phyloP scores from a whole-genome alignment of 1,140 invertebrate genomes.

The Bombus pyrosoma region DNA sequence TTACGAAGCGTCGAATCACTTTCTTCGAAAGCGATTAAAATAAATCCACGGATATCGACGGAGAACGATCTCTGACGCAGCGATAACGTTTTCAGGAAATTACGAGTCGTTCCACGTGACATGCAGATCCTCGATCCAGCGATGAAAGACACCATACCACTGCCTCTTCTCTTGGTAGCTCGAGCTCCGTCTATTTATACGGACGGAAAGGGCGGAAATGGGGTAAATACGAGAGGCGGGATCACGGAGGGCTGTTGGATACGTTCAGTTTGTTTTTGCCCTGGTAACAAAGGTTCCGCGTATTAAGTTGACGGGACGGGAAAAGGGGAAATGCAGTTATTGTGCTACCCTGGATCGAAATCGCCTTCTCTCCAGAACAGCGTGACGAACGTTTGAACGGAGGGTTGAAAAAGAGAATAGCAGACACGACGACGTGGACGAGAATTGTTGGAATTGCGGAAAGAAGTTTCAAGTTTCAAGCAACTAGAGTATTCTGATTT shows the following conservation, averaged over 20 bases:
- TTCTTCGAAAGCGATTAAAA: not conserved
- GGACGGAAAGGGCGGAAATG: slow-evolving; percentile 24
- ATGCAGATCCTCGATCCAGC: slow-evolving; percentile 2
- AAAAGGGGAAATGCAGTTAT: slow-evolving; percentile 3
- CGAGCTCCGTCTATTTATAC: slow-evolving; percentile 1
- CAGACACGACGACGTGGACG: not conserved
- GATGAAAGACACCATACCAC: not conserved
- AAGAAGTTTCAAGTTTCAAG: not conserved
- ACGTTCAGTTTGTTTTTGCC: slow-evolving; percentile 19
- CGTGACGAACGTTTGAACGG: not conserved
- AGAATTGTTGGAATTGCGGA: not conserved
- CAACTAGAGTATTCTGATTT: not conserved
- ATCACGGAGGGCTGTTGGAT: not conserved
- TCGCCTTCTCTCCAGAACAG: slow-evolving; percentile 6
- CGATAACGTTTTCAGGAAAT: not conserved
- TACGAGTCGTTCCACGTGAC: not conserved
- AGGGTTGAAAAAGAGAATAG: not conserved
- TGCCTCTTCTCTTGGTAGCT: not conserved
- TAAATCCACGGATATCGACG: slow-evolving; percentile 1
- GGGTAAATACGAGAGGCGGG: slow-evolving; percentile 8
- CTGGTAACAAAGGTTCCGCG: slow-evolving; percentile 1
- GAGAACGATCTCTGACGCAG: not conserved
- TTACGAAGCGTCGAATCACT: not conserved
- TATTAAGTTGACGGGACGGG: slow-evolving; percentile 15
- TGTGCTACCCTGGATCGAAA: slow-evolving; percentile 18